Conservation (phyloP, 2,797 vertebrate species). For the Aphelocoma californica region DNA sequence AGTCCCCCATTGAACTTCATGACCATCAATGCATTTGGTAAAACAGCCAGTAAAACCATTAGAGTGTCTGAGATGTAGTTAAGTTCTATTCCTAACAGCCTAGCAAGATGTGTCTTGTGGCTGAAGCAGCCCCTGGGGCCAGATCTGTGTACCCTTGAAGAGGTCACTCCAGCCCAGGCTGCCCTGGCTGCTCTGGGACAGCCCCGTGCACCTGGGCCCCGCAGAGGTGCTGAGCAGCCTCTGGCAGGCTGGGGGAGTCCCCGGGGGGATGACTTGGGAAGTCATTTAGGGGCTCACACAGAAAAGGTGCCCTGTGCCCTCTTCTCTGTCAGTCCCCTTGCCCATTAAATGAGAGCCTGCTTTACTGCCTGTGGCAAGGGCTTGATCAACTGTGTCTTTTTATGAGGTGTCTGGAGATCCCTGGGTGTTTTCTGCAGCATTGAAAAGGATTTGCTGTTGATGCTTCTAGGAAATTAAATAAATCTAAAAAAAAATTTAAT, state of each 20-base stretch:
- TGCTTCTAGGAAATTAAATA: neutral
- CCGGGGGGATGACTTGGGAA: neutral
- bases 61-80: neutral
- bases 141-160: neutral
- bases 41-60: neutral
- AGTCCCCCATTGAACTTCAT: neutral
- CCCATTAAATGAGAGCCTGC: neutral
- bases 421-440: neutral
- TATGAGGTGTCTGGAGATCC: neutral
- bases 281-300: neutral
- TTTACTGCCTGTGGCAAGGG: neutral
- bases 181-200: too few species aligned
- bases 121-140: neutral
- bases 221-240: neutral
- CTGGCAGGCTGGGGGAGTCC: fast-evolving
- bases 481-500: fast-evolving
- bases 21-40: neutral
- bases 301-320: neutral
- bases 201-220: fast-evolving
- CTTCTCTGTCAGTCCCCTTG: neutral
- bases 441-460: neutral
- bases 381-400: neutral
- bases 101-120: neutral
- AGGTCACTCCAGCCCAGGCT: neutral
- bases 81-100: neutral